Conservation (phyloP, 2,888 invertebrate species). For the Sarcophaga subvicina region DNA sequence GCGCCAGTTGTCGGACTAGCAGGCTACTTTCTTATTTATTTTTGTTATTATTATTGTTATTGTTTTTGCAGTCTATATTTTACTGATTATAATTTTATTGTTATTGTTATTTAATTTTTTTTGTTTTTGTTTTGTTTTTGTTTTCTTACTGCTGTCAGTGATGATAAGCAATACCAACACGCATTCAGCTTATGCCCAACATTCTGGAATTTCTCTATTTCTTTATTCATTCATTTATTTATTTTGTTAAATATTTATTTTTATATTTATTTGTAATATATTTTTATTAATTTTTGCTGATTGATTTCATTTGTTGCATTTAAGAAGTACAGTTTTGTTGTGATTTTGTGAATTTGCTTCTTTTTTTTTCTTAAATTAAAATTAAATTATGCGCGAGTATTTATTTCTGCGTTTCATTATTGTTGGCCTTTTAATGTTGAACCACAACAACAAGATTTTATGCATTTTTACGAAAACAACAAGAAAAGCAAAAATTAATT, state of each 20-base stretch:
- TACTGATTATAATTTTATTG: constrained; percentile 29
- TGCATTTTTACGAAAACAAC: constrained; percentile 10
- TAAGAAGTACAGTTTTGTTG: constrained; percentile 55
- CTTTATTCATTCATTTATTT: neutral
- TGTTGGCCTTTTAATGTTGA: constrained; percentile 21
- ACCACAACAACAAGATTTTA: constrained; percentile 37
- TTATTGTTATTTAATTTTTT: neutral
- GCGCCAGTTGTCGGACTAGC: too few relatives aligned
- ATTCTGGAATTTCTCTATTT: constrained; percentile 51
- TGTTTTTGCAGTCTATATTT: constrained; percentile 36
- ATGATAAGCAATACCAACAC: constrained; percentile 40
- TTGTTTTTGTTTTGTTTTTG: constrained; percentile 30
- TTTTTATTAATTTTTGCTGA: constrained; percentile 20
- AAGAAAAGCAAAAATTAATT: constrained; percentile 1
- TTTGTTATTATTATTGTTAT: neutral
- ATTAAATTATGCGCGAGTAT: constrained; percentile 17
- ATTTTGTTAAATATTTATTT: neutral
- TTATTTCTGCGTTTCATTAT: neutral
- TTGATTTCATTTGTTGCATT: constrained; percentile 39
- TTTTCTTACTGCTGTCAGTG: constrained; percentile 38
- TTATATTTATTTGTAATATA: neutral
- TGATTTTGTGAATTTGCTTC: neutral
- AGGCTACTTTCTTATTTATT: constrained; percentile 11
- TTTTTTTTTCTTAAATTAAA: constrained; percentile 3
- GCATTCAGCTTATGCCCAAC: neutral